A percentile compares a stretch with the other conserved stretches of the same genome.
phyloP scores from a whole-genome alignment of 1,140 invertebrate genomes.

The Drosophila arizonae region DNA sequence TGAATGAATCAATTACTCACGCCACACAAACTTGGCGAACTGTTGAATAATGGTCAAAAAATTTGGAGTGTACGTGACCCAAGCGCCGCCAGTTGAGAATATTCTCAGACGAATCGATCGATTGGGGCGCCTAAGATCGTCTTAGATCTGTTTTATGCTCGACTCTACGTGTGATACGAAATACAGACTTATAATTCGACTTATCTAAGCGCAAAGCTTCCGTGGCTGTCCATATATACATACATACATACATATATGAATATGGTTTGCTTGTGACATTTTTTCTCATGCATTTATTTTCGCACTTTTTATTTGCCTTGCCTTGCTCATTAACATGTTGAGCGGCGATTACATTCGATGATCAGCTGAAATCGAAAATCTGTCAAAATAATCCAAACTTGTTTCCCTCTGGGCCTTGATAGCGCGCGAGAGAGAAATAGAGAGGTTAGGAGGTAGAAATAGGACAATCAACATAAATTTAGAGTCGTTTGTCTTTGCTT shows the following conservation, averaged over 20 bases:
- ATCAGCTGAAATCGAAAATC: slow-evolving; percentile 7
- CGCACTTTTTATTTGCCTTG: slow-evolving; percentile 63
- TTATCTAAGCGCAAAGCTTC: slow-evolving; percentile 26
- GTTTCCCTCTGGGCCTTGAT: slow-evolving; percentile 43
- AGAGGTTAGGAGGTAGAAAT: slow-evolving; percentile 7
- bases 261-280: slow-evolving; percentile 6
- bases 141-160: slow-evolving; percentile 9
- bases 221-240: slow-evolving; percentile 5
- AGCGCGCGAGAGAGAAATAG: not conserved
- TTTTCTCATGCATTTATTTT: slow-evolving; percentile 56
- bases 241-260: too few relatives aligned
- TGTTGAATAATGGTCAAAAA: slow-evolving; percentile 43
- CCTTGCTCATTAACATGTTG: slow-evolving; percentile 38
- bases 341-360: slow-evolving; percentile 45
- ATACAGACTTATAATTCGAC: not conserved
- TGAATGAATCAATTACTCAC: slow-evolving; percentile 67
- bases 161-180: slow-evolving; percentile 31
- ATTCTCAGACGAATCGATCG: slow-evolving; percentile 41
- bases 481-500: slow-evolving; percentile 40
- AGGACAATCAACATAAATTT: slow-evolving; percentile 29
- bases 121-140: slow-evolving; percentile 46
- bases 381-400: slow-evolving; percentile 6
- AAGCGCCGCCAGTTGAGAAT: slow-evolving; percentile 5
- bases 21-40: slow-evolving; percentile 22
- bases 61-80: slow-evolving; percentile 56